phyloP scores from a whole-genome alignment of 2,888 invertebrate species.

The Empis livida region DNA sequence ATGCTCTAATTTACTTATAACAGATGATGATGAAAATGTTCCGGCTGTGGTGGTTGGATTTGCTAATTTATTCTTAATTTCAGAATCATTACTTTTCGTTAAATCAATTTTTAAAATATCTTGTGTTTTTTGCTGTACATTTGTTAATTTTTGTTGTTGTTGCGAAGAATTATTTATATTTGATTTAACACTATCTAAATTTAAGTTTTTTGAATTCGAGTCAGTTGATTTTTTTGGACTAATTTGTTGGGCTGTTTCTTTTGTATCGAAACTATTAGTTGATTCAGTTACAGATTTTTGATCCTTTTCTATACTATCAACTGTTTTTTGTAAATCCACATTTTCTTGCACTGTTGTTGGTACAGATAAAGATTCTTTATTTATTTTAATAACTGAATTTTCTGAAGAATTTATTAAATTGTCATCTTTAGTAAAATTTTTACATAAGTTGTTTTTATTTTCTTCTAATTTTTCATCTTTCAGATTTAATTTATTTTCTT shows the following conservation, averaged over 20 bases:
- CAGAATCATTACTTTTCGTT: constrained; percentile 4
- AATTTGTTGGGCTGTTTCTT: background rate
- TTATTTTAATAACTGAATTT: background rate
- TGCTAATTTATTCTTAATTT: background rate
- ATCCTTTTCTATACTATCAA: constrained; percentile 1
- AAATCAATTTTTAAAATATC: constrained; percentile 11
- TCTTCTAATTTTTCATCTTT: constrained; percentile 1
- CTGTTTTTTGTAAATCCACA: background rate
- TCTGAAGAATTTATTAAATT: background rate
- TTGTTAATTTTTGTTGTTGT: background rate
- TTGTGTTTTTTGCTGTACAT: background rate
- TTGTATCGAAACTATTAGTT: background rate
- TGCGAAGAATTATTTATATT: background rate
- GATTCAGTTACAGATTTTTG: background rate
- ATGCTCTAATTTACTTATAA: too few relatives aligned
- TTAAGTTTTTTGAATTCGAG: constrained; percentile 18
- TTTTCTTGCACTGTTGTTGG: background rate
- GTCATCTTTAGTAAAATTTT: background rate
- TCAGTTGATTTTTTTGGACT: constrained; percentile 25
- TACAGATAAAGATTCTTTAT: background rate
- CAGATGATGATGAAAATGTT: too few relatives aligned
- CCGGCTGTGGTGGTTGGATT: background rate
- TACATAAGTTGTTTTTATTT: background rate
- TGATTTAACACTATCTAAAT: background rate
- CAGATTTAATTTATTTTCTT: background rate